Conservation (phyloP, 2,888 invertebrate genomes). For the Lapara coniferarum region DNA sequence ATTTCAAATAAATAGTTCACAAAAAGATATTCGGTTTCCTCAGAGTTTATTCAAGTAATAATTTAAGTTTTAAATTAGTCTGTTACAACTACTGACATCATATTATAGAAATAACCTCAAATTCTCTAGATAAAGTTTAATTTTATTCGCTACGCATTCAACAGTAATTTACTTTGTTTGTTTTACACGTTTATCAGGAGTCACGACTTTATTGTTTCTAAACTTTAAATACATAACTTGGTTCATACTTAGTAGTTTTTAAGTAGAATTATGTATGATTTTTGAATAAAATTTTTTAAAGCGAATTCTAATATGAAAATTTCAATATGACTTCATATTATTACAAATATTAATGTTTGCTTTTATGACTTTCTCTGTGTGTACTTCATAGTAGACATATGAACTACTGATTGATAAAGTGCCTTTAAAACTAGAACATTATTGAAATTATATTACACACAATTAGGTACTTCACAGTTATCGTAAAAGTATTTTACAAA, state of each 20-base stretch:
- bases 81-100: background rate
- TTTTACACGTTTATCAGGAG: background rate
- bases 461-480: too few relatives aligned
- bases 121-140: background rate
- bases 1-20: background rate
- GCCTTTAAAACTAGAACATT: too few relatives aligned
- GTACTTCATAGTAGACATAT: too few relatives aligned
- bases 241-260: background rate
- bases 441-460: too few relatives aligned
- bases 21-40: background rate
- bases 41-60: background rate
- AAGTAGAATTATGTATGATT: too few relatives aligned
- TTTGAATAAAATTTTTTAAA: too few relatives aligned
- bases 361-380: too few relatives aligned
- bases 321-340: too few relatives aligned
- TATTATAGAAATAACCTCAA: background rate
- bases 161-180: background rate
- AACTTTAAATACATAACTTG: background rate
- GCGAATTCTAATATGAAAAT: too few relatives aligned
- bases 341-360: too few relatives aligned
- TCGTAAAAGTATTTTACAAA: too few relatives aligned
- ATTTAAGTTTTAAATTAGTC: background rate
- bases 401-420: too few relatives aligned
- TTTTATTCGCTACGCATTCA: background rate
- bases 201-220: background rate